phyloP scores from a whole-genome alignment of 1,140 invertebrate species.

The Hermetia illucens region DNA sequence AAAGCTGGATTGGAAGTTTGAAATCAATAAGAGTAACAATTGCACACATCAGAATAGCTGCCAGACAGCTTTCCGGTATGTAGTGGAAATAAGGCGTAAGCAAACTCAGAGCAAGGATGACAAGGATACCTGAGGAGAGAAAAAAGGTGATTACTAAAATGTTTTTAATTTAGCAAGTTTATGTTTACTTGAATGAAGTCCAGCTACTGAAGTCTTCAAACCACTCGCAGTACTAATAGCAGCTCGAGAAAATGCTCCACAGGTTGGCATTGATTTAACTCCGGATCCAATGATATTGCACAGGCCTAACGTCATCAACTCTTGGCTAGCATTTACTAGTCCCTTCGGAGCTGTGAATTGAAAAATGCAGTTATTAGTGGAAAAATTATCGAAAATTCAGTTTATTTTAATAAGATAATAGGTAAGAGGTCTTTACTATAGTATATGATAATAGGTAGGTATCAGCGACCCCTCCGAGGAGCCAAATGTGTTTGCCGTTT shows the following conservation, averaged over 20 bases:
- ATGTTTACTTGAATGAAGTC: constrained; percentile 43
- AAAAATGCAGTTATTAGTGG: no score
- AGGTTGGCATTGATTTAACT: constrained; percentile 60
- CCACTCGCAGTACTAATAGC: constrained; percentile 62
- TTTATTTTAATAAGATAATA: no score
- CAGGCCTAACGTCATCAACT: constrained; percentile 54
- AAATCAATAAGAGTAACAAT: constrained; percentile 40
- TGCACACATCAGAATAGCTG: constrained; percentile 52
- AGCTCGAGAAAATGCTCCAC: constrained; percentile 62
- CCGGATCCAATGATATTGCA: constrained; percentile 64
- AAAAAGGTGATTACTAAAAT: neutral
- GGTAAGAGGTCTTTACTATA: no score
- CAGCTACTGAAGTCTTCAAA: constrained; percentile 56
- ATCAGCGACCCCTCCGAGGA: no score
- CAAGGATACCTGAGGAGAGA: constrained; percentile 29
- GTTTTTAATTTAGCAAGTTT: neutral
- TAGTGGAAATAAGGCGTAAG: constrained; percentile 74
- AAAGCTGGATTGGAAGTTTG: constrained; percentile 50
- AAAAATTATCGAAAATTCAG: no score
- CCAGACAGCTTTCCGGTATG: constrained; percentile 63
- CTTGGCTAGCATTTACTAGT: constrained; percentile 51
- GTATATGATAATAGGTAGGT: no score
- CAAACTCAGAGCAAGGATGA: constrained; percentile 47
- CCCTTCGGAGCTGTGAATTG: constrained; percentile 21
- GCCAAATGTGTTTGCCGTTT: no score